Percentiles rank a stretch among this genome's conserved stretches.
Evolutionary conservation across 2,888 invertebrate genomes (phyloP).

Genomic region (Flabesymbios commensalis): DNA sequence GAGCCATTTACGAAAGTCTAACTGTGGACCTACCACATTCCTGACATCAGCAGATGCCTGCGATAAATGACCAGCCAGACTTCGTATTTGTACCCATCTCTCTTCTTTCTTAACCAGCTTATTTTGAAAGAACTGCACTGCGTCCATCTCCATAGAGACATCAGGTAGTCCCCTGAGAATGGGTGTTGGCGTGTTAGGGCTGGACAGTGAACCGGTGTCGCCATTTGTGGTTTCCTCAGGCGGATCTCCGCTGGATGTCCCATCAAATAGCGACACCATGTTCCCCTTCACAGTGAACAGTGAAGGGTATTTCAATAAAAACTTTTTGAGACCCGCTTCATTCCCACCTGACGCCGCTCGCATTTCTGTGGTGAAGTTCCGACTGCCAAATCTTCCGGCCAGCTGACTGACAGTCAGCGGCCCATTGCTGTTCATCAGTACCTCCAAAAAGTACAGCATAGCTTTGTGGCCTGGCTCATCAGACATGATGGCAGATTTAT

Average conservation of each 20-base stretch:
- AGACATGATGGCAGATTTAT: conserved; percentile 19
- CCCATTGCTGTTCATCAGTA: conserved; percentile 89
- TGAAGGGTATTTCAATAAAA: conserved; percentile 93
- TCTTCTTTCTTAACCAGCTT: conserved; percentile 93
- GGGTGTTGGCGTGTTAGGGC: too few species aligned
- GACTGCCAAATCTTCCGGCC: conserved; percentile 98
- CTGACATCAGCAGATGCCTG: conserved; percentile 73
- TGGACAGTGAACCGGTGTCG: conserved; percentile 41
- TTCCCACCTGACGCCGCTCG: conserved; percentile 74
- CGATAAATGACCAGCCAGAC: conserved; percentile 92
- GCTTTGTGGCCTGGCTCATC: conserved; percentile 62
- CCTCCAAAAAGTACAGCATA: conserved; percentile 94
- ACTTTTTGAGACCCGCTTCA: conserved; percentile 92
- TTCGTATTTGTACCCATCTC: conserved; percentile 95
- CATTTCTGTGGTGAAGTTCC: conserved; percentile 99
- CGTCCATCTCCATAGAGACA: conserved; percentile 76
- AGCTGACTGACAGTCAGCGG: conserved; percentile 95
- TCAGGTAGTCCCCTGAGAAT: conserved; percentile 40
- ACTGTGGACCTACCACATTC: conserved; percentile 56
- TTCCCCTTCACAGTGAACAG: conserved; percentile 86
- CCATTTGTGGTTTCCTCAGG: conserved; percentile 1
- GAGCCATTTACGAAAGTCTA: conserved; percentile 59
- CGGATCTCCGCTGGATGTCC: conserved; percentile 18
- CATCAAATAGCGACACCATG: conserved; percentile 38
- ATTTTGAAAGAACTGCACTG: conserved; percentile 94